Evolutionary conservation across 2,113 vertebrate genomes (phyloP), one percentile per base, ranked within the genome.

Genomic region (Erpornis zantholeuca): DNA sequence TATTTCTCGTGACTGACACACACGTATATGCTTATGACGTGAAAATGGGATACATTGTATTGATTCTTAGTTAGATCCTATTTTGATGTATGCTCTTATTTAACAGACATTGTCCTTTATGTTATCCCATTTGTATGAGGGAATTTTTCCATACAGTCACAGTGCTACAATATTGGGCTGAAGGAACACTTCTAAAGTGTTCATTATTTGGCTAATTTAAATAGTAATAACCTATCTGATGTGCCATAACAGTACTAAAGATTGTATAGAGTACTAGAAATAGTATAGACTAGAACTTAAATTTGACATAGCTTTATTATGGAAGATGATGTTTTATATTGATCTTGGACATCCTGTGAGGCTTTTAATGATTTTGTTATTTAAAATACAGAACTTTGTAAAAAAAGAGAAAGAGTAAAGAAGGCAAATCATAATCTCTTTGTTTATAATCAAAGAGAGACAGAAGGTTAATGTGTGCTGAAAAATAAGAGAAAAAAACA

Each of bases 121-220:
- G 65, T 96, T 94, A 98, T 96, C 82, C 80, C 92, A 94, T 96
- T 97, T 96, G 91, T 59, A 59, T 63, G 66, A 96, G n/a, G 72
- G 80, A 96, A 52, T 96, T 94, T 95, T 92, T 95, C 75, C 76
- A 82, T 70, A 94, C 24, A 21, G 86, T 92, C 61, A 35, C 29
- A 81, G 53, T 73, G n/a, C 92, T 82, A 94, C 59, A 90, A 77
- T 94, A 95, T 82, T 95, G 83, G 92, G 88, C 88, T 97, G 96
- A 97, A 97, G 96, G 90, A 98, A 96, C 83, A 95, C 63, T 95
- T 97, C 50, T 65, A 84, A 9, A 4, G 60, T 82, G 82, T 97
- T 98, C 91, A 93, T 95, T 97, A 95, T 97, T 96, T 96, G 90
- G 73, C 70, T 97, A 96, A 98, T 98, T 97, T 97, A 96, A 97